Base-by-base conservation (phyloP, 2,888 invertebrate genomes). In the Eupithecia inturbata region DNA sequence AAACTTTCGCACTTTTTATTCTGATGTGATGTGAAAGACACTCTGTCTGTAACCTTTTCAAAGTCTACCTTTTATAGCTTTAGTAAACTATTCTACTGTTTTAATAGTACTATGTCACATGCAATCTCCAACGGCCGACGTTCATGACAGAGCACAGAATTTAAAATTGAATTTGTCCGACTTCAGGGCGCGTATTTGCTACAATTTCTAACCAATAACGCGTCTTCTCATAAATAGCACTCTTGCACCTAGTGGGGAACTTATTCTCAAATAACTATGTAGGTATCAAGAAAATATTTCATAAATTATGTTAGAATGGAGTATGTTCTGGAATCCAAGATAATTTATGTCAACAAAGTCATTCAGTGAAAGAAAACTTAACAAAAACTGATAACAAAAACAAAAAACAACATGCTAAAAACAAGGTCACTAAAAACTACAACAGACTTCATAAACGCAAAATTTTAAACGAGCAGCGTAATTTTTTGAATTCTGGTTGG, bases 131-230 rank as follows among this genome's bases (percentile, higher is more conserved):
- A 67, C 41, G 72, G 68, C 49, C 67, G 67, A 66, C 71, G 71
- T 78, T 76, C 76, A 76, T 74, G 78, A 78, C 72, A 72, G 68
- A 71, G 76, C 69, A 53, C 68, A 74, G 76, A 78, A 78, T 78
- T 78, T 78, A 71, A 78, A 78, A 78, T 78, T 78, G 78, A 73
- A 78, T 78, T 74, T 67, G 67, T 70, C 70, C 63, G 68, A 75
- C 70, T 75, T 68, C 28, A 41, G 69, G n/a, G 7, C 45, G 26
- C 57, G 26, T 26, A 57, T 57, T 57, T 26, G 26, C 22, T 57
- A 57, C 57, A 53, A 53, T 53, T 53, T 53, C 49, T n/a, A n/a
- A 49, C 45, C 53, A 53, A 22, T 53, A 53, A 53, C 53, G 53
- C 22, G 22, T 26, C 57, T 26, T 57, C 57, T 26, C 57, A 57